phyloP scores from a whole-genome alignment of 1,140 invertebrate species.

The Macrobrachium rosenbergii region DNA sequence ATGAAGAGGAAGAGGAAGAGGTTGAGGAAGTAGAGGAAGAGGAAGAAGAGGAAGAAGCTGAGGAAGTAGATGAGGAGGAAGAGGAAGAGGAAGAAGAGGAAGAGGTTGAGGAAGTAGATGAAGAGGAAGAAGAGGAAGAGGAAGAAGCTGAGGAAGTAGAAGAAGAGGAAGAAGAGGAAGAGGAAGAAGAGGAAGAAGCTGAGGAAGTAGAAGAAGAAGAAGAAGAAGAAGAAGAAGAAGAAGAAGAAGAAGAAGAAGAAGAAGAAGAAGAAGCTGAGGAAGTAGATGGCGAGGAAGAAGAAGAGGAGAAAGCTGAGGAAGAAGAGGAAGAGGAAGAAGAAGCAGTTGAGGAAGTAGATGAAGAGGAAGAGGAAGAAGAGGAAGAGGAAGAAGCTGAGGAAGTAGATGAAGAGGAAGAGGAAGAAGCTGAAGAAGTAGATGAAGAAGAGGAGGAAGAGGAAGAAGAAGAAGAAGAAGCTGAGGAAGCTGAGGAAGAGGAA shows the following conservation, averaged over 20 bases:
- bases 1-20: not conserved
- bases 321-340: not conserved
- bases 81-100: not conserved
- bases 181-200: not conserved
- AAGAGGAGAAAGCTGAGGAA: constrained; percentile 1
- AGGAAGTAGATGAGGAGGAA: not conserved
- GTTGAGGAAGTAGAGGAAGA: not conserved
- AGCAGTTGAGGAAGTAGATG: not conserved
- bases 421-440: not conserved
- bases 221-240: not conserved
- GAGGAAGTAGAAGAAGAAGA: not conserved
- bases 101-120: not conserved
- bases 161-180: not conserved
- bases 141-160: not conserved
- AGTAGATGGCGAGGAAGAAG: constrained; percentile 14
- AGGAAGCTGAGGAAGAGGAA: not conserved
- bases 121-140: not conserved
- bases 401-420: not conserved
- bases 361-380: not conserved
- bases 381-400: constrained; percentile 1
- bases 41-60: not conserved
- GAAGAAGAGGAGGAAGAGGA: not conserved
- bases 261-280: not conserved
- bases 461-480: not conserved
- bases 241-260: not conserved